These are phyloP conservation scores for Leptopilina clavipes DNA, from an alignment of 1,140 invertebrate species.

Conservation along the genomic window DNA sequence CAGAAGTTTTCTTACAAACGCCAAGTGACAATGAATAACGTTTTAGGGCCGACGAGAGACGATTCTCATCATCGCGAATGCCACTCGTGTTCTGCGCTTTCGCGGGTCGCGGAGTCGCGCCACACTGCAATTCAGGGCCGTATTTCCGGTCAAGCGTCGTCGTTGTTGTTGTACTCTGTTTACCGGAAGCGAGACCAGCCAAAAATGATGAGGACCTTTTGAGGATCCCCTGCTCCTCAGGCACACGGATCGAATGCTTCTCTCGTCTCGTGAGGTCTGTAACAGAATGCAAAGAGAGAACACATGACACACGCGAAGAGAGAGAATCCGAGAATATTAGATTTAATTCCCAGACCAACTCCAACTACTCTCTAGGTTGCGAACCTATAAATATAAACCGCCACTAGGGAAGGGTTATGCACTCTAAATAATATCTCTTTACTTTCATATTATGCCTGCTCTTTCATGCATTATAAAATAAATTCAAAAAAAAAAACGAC, in stretches of 20 bases:
- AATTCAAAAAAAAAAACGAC: too few relatives aligned
- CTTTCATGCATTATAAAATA: neutral
- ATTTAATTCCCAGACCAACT: neutral
- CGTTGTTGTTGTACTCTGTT: neutral
- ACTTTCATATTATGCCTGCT: neutral
- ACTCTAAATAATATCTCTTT: neutral
- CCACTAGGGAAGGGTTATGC: slow-evolving; percentile 32
- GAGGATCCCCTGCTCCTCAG: slow-evolving; percentile 55
- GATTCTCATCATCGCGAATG: slow-evolving; percentile 37
- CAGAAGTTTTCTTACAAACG: slow-evolving; percentile 48
- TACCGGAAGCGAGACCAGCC: slow-evolving; percentile 48
- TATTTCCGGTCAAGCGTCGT: neutral
- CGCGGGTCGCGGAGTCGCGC: slow-evolving; percentile 7
- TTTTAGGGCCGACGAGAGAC: slow-evolving; percentile 38
- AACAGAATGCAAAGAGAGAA: neutral
- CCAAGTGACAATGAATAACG: slow-evolving; percentile 8
- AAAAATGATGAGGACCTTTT: slow-evolving; percentile 61
- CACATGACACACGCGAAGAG: neutral
- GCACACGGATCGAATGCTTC: slow-evolving; percentile 40
- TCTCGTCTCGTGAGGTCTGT: slow-evolving; percentile 39
- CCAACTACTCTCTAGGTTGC: neutral
- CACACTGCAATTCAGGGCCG: neutral
- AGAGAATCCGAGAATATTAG: slow-evolving; percentile 13
- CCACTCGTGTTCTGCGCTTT: slow-evolving; percentile 20
- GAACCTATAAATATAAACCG: slow-evolving; percentile 38